Evolutionary conservation across 2,888 invertebrate genomes (phyloP).

Genomic region (Protula sp.): DNA sequence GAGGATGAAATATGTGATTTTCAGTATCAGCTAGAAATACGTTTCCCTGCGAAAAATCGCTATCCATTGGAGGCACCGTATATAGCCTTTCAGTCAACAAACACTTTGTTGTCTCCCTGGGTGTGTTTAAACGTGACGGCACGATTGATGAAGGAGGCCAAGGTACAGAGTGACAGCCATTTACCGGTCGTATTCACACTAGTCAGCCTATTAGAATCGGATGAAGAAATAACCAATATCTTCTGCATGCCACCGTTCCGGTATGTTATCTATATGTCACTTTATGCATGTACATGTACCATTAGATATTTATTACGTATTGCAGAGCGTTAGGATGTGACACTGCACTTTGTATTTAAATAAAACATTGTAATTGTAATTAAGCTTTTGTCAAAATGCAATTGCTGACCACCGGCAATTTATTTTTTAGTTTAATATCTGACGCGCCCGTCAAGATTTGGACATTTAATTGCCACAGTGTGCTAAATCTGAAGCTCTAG

Average conservation of each 20-base stretch:
- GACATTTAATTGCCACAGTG: too few relatives aligned
- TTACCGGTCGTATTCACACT: constrained; percentile 40
- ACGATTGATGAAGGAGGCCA: constrained; percentile 32
- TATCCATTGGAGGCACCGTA: constrained; percentile 41
- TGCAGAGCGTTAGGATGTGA: too few relatives aligned
- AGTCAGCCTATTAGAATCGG: constrained; percentile 38
- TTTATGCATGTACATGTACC: too few relatives aligned
- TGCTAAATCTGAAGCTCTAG: too few relatives aligned
- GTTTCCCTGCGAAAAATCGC: constrained; percentile 36
- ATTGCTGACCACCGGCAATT: too few relatives aligned
- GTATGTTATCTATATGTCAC: too few relatives aligned
- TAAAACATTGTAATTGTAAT: too few relatives aligned
- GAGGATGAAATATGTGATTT: not conserved
- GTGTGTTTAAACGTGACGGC: constrained; percentile 37
- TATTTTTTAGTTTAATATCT: too few relatives aligned
- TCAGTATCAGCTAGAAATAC: constrained; percentile 35
- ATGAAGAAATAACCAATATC: constrained; percentile 27
- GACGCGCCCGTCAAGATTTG: too few relatives aligned
- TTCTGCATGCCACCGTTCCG: constrained; percentile 27
- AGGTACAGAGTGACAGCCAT: constrained; percentile 24
- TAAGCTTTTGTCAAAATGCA: too few relatives aligned
- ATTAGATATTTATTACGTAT: too few relatives aligned
- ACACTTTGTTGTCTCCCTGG: constrained; percentile 29
- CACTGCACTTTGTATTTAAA: too few relatives aligned
- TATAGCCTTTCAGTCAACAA: constrained; percentile 36